A percentile compares a stretch with the other conserved stretches of the same genome.
phyloP scores from a whole-genome alignment of 2,888 invertebrate genomes.

The Carcina quercana region DNA sequence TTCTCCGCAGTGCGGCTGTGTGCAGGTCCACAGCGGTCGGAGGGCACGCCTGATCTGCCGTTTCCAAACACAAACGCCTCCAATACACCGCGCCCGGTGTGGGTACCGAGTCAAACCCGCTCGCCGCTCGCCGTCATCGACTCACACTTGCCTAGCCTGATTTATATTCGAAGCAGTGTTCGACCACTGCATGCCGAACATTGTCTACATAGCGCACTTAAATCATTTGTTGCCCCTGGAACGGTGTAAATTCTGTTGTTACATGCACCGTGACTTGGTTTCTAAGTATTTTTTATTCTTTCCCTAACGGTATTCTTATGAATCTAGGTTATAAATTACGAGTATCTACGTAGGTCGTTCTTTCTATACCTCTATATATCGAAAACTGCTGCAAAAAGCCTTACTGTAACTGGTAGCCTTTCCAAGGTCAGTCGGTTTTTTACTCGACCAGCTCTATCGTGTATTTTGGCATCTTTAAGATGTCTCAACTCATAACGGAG shows the following conservation, averaged over 20 bases:
- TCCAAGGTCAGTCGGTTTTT: too few species aligned
- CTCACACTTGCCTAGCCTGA: slow-evolving; percentile 36
- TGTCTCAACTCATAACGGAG: too few species aligned
- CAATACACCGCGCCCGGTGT: slow-evolving; percentile 34
- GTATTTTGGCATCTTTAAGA: too few species aligned
- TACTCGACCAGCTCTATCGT: too few species aligned
- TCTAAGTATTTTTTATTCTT: too few species aligned
- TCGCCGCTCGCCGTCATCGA: slow-evolving; percentile 24
- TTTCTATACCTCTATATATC: too few species aligned
- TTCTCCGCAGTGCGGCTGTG: slow-evolving; percentile 46
- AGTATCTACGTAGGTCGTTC: too few species aligned
- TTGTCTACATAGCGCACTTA: slow-evolving; percentile 32
- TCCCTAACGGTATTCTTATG: too few species aligned
- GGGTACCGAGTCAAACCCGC: slow-evolving; percentile 24
- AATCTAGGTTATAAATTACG: too few species aligned
- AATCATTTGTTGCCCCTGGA: slow-evolving; percentile 25
- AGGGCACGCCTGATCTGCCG: slow-evolving; percentile 60
- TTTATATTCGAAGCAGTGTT: slow-evolving; percentile 44
- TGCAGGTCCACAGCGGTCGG: slow-evolving; percentile 59
- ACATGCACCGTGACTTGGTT: slow-evolving; percentile 22
- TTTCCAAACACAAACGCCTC: slow-evolving; percentile 34
- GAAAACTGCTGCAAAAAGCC: too few species aligned
- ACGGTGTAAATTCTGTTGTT: slow-evolving; percentile 35
- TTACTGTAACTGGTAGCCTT: too few species aligned
- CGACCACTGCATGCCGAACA: slow-evolving; percentile 35